Conservation (phyloP, 2,888 invertebrate species). For the Euzophera pinguis region DNA sequence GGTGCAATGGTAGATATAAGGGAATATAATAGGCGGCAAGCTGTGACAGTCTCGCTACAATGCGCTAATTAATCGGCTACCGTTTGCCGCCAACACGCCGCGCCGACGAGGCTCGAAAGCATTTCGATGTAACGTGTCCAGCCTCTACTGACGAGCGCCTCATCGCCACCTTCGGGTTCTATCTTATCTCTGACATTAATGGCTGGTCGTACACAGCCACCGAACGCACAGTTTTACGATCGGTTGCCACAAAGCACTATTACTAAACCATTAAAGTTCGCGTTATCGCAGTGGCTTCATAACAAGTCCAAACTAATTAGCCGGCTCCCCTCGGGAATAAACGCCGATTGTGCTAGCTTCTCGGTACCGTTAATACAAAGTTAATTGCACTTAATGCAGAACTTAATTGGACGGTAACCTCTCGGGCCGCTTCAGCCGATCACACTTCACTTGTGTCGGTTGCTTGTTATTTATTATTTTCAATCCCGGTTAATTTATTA, state of each 20-base stretch:
- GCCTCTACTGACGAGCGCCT: conserved; percentile 17
- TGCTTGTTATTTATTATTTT: too few relatives aligned
- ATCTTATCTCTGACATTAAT: conserved; percentile 57
- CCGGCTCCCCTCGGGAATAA: conserved; percentile 15
- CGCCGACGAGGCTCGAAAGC: conserved; percentile 10
- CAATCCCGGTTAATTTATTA: too few relatives aligned
- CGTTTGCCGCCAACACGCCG: conserved; percentile 1
- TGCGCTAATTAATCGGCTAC: conserved; percentile 3
- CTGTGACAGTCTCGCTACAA: background rate
- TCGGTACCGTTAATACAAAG: conserved; percentile 8
- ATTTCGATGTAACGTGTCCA: conserved; percentile 14
- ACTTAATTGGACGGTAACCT: conserved; percentile 10
- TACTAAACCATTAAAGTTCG: conserved; percentile 44
- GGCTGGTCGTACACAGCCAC: conserved; percentile 27
- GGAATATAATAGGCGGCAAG: background rate
- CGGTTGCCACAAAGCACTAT: conserved; percentile 30
- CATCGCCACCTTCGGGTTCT: conserved; percentile 29
- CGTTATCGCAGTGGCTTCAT: conserved; percentile 45
- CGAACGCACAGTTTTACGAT: conserved; percentile 9
- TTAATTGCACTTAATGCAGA: conserved; percentile 8
- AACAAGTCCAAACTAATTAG: conserved; percentile 54
- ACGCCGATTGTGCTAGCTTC: conserved; percentile 10
- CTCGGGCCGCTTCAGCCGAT: background rate
- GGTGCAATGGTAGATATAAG: too few relatives aligned
- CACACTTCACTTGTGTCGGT: too few relatives aligned